These are phyloP conservation scores for Odontocolon sp. DNA, from an alignment of 2,888 invertebrate species.

Conservation along the genomic window DNA sequence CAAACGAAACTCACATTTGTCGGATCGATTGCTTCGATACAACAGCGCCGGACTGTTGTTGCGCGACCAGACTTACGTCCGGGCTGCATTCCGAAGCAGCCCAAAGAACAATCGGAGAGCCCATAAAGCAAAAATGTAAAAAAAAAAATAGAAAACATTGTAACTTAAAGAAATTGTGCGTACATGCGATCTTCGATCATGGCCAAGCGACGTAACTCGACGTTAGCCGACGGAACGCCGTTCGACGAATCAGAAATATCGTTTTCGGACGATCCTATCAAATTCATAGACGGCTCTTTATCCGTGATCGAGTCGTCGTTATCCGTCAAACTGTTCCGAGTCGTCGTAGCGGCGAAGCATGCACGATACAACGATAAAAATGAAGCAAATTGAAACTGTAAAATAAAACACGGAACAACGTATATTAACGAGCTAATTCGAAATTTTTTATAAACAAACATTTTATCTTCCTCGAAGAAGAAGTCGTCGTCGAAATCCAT, in stretches of 20 bases:
- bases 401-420: slow-evolving; percentile 49
- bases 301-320: slow-evolving; percentile 49
- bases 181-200: slow-evolving; percentile 81
- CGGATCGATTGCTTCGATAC: slow-evolving; percentile 66
- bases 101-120: slow-evolving; percentile 56
- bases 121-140: slow-evolving; percentile 56
- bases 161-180: slow-evolving; percentile 69
- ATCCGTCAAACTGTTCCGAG: slow-evolving; percentile 70
- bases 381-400: slow-evolving; percentile 68
- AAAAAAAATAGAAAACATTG: slow-evolving; percentile 49
- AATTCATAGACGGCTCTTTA: slow-evolving; percentile 57
- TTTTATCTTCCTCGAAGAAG: slow-evolving; percentile 80
- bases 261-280: slow-evolving; percentile 52
- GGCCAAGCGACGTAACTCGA: slow-evolving; percentile 69
- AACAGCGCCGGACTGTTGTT: slow-evolving; percentile 70
- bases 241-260: slow-evolving; percentile 56
- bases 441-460: slow-evolving; percentile 73
- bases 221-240: slow-evolving; percentile 69
- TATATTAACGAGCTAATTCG: slow-evolving; percentile 1
- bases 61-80: slow-evolving; percentile 75
- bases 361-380: slow-evolving; percentile 73
- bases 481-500: slow-evolving; percentile 80
- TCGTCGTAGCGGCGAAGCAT: slow-evolving; percentile 71
- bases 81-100: slow-evolving; percentile 75
- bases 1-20: slow-evolving; percentile 72